These are phyloP conservation scores for Bombus confusus DNA, from an alignment of 1,140 invertebrate genomes.

Conservation along the genomic window DNA sequence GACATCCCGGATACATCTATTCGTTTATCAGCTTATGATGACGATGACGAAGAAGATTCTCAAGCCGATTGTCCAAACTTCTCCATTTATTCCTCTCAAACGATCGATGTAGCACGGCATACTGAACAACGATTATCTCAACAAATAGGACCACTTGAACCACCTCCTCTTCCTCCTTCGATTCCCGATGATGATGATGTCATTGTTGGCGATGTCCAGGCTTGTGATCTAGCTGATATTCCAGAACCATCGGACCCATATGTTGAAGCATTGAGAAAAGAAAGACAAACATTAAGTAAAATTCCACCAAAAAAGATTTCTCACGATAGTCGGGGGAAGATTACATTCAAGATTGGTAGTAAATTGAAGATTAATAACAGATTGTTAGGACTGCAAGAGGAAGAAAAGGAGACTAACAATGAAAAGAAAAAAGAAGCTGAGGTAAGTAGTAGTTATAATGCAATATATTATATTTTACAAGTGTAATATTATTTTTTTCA, in stretches of 20 bases:
- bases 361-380: constrained; percentile 78
- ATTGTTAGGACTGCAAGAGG: constrained; percentile 72
- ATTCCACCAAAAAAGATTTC: constrained; percentile 79
- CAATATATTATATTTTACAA: background rate
- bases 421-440: constrained; percentile 30
- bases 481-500: background rate
- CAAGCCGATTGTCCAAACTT: constrained; percentile 92
- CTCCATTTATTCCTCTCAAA: constrained; percentile 91
- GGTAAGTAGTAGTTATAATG: background rate
- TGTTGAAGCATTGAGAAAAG: constrained; percentile 77
- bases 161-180: constrained; percentile 67
- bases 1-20: constrained; percentile 50
- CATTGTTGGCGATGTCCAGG: constrained; percentile 76
- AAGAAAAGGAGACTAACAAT: constrained; percentile 26
- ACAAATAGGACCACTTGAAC: constrained; percentile 77
- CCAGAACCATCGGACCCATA: constrained; percentile 77
- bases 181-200: constrained; percentile 74
- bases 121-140: constrained; percentile 81
- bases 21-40: constrained; percentile 75
- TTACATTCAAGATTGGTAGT: constrained; percentile 80
- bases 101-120: constrained; percentile 88
- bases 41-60: constrained; percentile 83
- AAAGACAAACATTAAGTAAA: constrained; percentile 76
- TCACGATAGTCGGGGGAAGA: constrained; percentile 78
- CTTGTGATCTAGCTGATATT: constrained; percentile 75